Conservation (phyloP, 2,888 invertebrate genomes). For the Trichopria drosophilae region DNA sequence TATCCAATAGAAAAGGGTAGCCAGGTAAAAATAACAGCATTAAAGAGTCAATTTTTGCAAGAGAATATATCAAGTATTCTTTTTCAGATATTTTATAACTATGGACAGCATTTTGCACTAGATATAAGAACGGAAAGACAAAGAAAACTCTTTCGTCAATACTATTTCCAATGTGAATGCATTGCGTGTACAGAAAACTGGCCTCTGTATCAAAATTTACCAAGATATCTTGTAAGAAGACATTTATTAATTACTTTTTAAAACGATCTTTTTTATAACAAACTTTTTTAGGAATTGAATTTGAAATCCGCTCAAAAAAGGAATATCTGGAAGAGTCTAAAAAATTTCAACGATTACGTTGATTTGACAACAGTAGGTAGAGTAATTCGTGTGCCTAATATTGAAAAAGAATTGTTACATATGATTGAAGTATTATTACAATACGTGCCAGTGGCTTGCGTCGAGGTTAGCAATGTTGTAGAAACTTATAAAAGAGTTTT, state of each 20-base stretch:
- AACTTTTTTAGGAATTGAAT: neutral
- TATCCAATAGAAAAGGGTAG: constrained; percentile 72
- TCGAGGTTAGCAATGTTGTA: constrained; percentile 61
- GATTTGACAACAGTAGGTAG: constrained; percentile 51
- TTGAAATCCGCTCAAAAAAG: constrained; percentile 7
- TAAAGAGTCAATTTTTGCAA: constrained; percentile 2
- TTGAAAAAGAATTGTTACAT: constrained; percentile 40
- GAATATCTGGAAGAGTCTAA: constrained; percentile 36
- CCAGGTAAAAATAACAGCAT: constrained; percentile 59
- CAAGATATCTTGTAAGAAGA: constrained; percentile 42
- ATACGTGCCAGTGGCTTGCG: constrained; percentile 46
- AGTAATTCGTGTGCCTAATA: constrained; percentile 40
- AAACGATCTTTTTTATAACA: neutral
- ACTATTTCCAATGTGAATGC: constrained; percentile 79
- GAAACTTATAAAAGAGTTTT: constrained; percentile 68
- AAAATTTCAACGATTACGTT: constrained; percentile 39
- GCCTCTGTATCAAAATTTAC: constrained; percentile 64
- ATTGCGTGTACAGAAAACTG: constrained; percentile 73
- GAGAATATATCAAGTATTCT: no score
- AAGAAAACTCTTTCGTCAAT: constrained; percentile 67
- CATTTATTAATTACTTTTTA: constrained; percentile 11
- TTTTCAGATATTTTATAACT: constrained; percentile 72
- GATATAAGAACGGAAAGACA: constrained; percentile 64
- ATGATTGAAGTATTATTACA: constrained; percentile 47
- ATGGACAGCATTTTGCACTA: constrained; percentile 79